Evolutionary conservation across 1,140 invertebrate genomes (phyloP), one percentile per base, ranked within the genome.

Genomic region (Littorina saxatilis): DNA sequence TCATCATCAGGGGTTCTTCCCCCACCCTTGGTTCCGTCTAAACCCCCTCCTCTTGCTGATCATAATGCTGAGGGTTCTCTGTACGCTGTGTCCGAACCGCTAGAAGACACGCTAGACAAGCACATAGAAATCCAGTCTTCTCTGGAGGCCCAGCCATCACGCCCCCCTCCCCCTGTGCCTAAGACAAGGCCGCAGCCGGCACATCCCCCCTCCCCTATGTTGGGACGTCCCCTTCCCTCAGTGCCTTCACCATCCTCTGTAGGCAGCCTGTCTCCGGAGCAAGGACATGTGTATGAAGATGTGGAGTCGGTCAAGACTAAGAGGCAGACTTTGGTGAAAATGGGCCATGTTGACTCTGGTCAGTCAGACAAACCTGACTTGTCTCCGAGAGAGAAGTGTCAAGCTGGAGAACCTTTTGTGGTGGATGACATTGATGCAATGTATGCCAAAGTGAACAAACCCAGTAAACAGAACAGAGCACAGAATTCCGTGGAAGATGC

Each of bases 361-460:
- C 43, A 47, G 43, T 9, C 43, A 5, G 17, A 47, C 43, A 47
- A 47, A 47, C 43, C 43, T 17, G 17, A 17, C 7, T 5, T 47
- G 43, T 47, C 43, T 9, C 43, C 43, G 7, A 47, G 43, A 47
- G 43, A 17, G 43, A 47, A 47, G 17, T 47, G 43, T 47, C 43
- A 5, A 47, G 43, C 17, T 47, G 43, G 5, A 9, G 43, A 47
- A 9, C 7, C 43, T 47, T 17, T 17, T 63, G 61, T 63, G n/a
- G 61, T 9, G 61, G 70, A 66, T 15, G 58, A 78, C 39, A 5
- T 66, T 43, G 32, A 32, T 5, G 55, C 55, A 40, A 32, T 78
- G 55, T 78, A 78, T 29, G 76, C 76, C 52, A 78, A 66, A 58
- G 58, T 78, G 39, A 78, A 78, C 55, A 78, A 78, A 40, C 76